Percentiles rank a stretch among this genome's conserved stretches.
phyloP scores from a whole-genome alignment of 1,140 invertebrate genomes.

The Nasonia vitripennis region DNA sequence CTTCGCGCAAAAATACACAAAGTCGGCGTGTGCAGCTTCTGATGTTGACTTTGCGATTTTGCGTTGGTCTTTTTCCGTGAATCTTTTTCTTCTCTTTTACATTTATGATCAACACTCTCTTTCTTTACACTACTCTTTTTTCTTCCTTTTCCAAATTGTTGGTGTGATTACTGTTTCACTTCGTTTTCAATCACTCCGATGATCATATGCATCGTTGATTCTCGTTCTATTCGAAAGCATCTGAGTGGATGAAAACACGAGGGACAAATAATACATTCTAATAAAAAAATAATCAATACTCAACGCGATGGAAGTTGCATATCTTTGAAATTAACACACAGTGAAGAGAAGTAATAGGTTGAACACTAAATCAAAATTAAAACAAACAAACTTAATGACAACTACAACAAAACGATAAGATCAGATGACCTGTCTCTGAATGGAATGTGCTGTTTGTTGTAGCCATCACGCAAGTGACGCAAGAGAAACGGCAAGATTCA shows the following conservation, averaged over 20 bases:
- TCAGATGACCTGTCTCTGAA: constrained; percentile 59
- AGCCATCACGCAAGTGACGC: constrained; percentile 69
- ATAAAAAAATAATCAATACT: constrained; percentile 18
- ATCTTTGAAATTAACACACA: constrained; percentile 35
- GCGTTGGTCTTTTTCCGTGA: neutral
- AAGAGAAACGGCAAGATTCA: constrained; percentile 70
- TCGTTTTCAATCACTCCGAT: neutral
- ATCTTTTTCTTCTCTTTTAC: neutral
- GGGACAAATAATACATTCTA: constrained; percentile 24
- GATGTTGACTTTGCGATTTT: neutral
- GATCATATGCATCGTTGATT: no score
- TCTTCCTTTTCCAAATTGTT: constrained; percentile 15
- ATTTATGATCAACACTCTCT: constrained; percentile 1
- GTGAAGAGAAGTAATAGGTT: neutral
- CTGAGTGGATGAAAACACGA: neutral
- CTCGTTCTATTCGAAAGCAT: neutral
- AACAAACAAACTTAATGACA: neutral
- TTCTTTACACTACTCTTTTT: neutral
- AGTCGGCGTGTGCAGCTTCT: neutral
- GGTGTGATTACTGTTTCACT: constrained; percentile 9
- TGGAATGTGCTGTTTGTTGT: constrained; percentile 74
- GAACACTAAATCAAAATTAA: neutral
- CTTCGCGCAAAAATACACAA: neutral
- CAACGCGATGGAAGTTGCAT: constrained; percentile 1
- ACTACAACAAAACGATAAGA: constrained; percentile 8